phyloP scores from a whole-genome alignment of 2,113 vertebrate species.

The Labeo catla region DNA sequence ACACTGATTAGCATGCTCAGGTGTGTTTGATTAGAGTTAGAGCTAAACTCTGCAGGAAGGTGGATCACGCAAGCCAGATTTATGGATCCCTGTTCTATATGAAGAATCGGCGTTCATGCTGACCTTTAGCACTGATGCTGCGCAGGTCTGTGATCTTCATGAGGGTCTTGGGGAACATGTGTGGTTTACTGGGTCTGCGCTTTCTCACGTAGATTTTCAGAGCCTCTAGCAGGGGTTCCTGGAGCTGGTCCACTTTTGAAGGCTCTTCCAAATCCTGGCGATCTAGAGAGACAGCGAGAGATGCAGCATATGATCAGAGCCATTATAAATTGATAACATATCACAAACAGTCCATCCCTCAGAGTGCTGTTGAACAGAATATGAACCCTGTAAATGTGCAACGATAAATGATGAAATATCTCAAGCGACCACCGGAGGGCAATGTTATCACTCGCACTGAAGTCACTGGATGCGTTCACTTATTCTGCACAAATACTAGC shows the following conservation, averaged over 20 bases:
- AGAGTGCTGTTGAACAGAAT: constrained; percentile 3
- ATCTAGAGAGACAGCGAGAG: constrained; percentile 72
- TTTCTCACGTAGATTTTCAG: constrained; percentile 98
- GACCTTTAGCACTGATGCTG: constrained; percentile 98
- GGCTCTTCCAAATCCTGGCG: constrained; percentile 98
- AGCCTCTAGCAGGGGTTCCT: constrained; percentile 94
- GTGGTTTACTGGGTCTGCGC: constrained; percentile 93
- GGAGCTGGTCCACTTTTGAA: constrained; percentile 94
- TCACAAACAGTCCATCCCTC: neutral
- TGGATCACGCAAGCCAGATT: too few species aligned
- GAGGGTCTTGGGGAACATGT: constrained; percentile 99
- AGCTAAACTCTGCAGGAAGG: too few species aligned
- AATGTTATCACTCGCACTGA: constrained; percentile 48
- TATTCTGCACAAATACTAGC: too few species aligned
- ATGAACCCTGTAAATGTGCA: neutral
- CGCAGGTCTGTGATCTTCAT: constrained; percentile 99
- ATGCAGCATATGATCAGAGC: constrained; percentile 6
- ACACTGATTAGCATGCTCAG: too few species aligned
- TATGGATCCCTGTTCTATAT: too few species aligned
- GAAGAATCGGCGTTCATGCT: neutral
- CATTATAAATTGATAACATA: neutral
- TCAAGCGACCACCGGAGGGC: constrained; percentile 59
- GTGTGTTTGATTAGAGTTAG: too few species aligned
- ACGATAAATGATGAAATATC: neutral
- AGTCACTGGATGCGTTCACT: too few species aligned